Percentiles rank a stretch among this genome's conserved stretches.
Evolutionary conservation across 2,113 vertebrate species (phyloP).

Genomic region (Ciconia boyciana): DNA sequence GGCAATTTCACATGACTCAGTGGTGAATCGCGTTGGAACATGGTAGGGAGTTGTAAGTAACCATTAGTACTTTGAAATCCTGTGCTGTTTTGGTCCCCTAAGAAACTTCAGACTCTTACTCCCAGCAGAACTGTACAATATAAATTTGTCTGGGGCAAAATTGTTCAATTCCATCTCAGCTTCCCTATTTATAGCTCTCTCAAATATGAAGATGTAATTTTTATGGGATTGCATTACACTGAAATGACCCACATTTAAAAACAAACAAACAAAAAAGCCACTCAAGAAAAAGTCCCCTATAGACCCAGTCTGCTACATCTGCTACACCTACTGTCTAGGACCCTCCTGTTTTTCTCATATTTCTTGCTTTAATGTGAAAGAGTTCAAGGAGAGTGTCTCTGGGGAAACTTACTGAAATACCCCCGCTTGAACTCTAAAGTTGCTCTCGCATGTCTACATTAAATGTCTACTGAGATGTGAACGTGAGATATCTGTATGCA

Average conservation of each 20-base stretch:
- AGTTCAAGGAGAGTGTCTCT: not conserved
- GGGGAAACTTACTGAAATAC: not conserved
- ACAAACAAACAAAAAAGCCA: not conserved
- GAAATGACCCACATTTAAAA: not conserved
- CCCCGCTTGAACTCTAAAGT: not conserved
- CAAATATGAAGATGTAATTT: not conserved
- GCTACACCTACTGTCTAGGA: not conserved
- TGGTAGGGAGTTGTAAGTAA: not conserved
- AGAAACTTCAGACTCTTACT: not conserved
- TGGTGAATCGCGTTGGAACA: accelerated
- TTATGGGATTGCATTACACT: not conserved
- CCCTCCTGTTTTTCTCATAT: not conserved
- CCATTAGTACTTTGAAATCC: not conserved
- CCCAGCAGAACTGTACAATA: not conserved
- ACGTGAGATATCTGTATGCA: not conserved
- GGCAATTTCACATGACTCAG: not conserved
- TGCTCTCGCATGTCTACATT: not conserved
- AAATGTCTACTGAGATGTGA: not conserved
- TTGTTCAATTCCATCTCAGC: not conserved
- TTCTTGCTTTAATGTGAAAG: not conserved
- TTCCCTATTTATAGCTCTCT: not conserved
- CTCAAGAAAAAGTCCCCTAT: not conserved
- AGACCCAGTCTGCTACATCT: not conserved
- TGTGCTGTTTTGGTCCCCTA: not conserved
- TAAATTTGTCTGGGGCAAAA: not conserved